Evolutionary conservation across 92 coral and sea anemone genomes (phyloP).

Genomic region (Heteractis magnifica): DNA sequence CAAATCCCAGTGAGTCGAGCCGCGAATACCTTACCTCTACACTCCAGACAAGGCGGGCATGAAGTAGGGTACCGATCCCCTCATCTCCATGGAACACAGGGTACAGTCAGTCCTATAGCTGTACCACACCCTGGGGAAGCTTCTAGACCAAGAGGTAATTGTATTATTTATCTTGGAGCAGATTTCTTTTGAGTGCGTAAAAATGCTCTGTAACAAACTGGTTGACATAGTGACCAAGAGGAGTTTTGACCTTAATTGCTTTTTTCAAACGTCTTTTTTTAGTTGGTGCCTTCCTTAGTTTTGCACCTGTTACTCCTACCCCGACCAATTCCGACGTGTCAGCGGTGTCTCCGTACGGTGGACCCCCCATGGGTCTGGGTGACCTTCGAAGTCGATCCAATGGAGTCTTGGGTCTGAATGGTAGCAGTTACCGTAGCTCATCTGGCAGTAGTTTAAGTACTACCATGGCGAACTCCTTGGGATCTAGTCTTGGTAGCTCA

Average conservation of each 20-base stretch:
- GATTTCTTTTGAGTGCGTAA: too few species aligned
- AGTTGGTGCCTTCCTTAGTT: conserved; percentile 51
- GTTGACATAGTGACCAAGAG: too few species aligned
- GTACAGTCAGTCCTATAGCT: conserved; percentile 73
- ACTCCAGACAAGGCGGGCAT: conserved; percentile 67
- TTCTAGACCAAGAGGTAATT: conserved; percentile 39
- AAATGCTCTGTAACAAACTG: too few species aligned
- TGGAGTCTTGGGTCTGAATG: conserved; percentile 64
- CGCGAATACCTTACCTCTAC: conserved; percentile 53
- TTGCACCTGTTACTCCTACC: conserved; percentile 50
- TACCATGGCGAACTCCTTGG: conserved; percentile 46
- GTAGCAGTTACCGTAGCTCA: conserved; percentile 59
- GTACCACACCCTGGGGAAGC: conserved; percentile 52
- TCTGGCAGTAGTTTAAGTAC: conserved; percentile 45
- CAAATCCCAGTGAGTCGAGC: conserved; percentile 77
- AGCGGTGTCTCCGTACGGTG: conserved; percentile 20
- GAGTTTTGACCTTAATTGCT: neutral
- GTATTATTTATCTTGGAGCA: neutral
- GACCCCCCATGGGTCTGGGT: conserved; percentile 23
- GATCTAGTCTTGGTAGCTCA: conserved; percentile 27
- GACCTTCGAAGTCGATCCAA: conserved; percentile 59
- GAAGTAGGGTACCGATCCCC: conserved; percentile 69
- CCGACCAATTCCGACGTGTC: conserved; percentile 59
- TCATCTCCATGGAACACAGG: conserved; percentile 39
- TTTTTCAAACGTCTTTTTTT: conserved; percentile 1